phyloP scores from a whole-genome alignment of 2,888 invertebrate genomes.

The Argynnis bischoffii region DNA sequence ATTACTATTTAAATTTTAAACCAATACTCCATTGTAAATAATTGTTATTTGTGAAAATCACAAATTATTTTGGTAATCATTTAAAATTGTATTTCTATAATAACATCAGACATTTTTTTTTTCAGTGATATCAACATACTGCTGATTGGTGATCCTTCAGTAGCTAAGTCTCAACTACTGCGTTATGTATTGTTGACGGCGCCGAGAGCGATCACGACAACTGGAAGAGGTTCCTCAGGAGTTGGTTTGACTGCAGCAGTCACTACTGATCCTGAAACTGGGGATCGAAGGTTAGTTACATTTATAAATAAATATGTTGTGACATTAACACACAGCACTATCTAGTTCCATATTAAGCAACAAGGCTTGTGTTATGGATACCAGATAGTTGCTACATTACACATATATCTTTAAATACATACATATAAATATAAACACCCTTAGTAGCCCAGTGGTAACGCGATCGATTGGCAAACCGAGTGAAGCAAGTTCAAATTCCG shows the following conservation, averaged over 20 bases:
- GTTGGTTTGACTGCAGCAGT: constrained; percentile 99
- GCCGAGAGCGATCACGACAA: constrained; percentile 97
- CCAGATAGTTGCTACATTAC: no score
- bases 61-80: background rate
- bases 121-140: constrained; percentile 91
- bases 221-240: constrained; percentile 98
- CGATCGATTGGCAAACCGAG: no score
- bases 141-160: constrained; percentile 98
- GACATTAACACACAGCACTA: no score
- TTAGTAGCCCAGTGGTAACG: no score
- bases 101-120: background rate
- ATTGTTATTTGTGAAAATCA: background rate
- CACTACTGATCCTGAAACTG: constrained; percentile 97
- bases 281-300: constrained; percentile 83
- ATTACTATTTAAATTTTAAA: no score
- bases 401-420: no score
- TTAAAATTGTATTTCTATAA: background rate
- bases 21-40: no score
- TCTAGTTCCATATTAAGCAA: no score
- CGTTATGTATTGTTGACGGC: constrained; percentile 97
- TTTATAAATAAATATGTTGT: no score
- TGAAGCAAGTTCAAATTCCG: no score
- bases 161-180: constrained; percentile 97
- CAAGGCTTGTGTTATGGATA: no score
- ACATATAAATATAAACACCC: no score